Percentiles rank a stretch among this genome's conserved stretches.
Conservation (phyloP, 2,113 vertebrate genomes). For the Gambusia holbrooki region DNA sequence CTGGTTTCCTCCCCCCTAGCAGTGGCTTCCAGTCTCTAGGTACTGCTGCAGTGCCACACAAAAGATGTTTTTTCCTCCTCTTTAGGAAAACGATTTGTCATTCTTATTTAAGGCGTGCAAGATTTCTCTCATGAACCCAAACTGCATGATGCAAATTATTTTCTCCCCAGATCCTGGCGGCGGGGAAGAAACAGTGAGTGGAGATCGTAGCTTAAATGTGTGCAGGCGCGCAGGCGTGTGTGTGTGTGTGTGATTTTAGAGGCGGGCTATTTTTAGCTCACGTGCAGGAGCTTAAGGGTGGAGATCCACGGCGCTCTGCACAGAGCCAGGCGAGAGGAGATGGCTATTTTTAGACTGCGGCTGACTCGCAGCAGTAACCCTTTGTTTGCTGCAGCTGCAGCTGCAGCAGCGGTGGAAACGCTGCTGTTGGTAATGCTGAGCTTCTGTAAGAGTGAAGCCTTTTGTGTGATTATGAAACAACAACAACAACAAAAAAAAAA, state of each 20-base stretch:
- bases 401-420: conserved; percentile 39
- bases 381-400: conserved; percentile 63
- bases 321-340: conserved; percentile 68
- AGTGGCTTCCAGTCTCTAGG: not conserved
- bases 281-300: conserved; percentile 72
- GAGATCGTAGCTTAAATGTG: not conserved
- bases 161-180: conserved; percentile 44
- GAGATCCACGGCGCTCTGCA: conserved; percentile 58
- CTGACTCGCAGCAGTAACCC: conserved; percentile 73
- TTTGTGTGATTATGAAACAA: conserved; percentile 42
- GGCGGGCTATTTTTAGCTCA: conserved; percentile 81
- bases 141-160: conserved; percentile 12
- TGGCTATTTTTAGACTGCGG: conserved; percentile 81
- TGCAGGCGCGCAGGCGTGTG: not conserved
- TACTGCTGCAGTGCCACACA: not conserved
- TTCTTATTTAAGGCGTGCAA: not conserved
- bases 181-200: conserved; percentile 42
- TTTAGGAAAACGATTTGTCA: not conserved
- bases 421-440: conserved; percentile 30
- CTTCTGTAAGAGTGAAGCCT: conserved; percentile 37
- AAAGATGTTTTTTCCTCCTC: not conserved
- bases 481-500: conserved; percentile 8
- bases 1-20: too few species aligned
- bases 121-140: not conserved
- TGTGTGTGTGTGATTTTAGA: conserved; percentile 3